phyloP scores from a whole-genome alignment of 1,140 invertebrate genomes.

The Drosophila setifemur region DNA sequence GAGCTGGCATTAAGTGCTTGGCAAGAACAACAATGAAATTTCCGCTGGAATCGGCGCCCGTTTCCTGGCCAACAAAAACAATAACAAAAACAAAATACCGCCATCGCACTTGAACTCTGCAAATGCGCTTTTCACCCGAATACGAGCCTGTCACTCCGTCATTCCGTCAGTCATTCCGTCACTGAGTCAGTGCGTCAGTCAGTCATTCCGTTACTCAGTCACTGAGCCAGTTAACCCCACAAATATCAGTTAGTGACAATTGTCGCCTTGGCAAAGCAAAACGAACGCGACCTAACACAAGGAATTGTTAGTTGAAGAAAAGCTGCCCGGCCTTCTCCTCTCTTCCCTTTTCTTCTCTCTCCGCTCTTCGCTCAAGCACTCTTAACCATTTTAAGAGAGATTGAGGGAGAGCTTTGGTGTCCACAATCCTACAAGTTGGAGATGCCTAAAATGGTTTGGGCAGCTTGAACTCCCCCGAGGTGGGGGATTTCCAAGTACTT shows the following conservation, averaged over 20 bases:
- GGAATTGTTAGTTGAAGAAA: constrained; percentile 45
- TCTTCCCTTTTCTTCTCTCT: no score
- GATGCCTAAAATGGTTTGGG: constrained; percentile 21
- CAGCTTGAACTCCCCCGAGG: not conserved
- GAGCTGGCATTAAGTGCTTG: constrained; percentile 27
- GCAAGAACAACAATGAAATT: constrained; percentile 41
- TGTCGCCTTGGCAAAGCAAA: constrained; percentile 7
- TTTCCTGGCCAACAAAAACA: constrained; percentile 23
- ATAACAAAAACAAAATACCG: not conserved
- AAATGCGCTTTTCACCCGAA: constrained; percentile 57
- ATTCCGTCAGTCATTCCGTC: constrained; percentile 29
- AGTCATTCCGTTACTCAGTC: constrained; percentile 6
- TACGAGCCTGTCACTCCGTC: constrained; percentile 34
- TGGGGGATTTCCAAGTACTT: constrained; percentile 2
- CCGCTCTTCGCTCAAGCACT: constrained; percentile 17
- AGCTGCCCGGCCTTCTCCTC: constrained; percentile 46
- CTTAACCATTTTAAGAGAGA: not conserved
- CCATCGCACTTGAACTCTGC: constrained; percentile 48
- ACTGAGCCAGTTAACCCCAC: constrained; percentile 1
- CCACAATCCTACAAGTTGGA: constrained; percentile 34
- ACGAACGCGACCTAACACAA: constrained; percentile 72
- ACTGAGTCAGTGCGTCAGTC: not conserved
- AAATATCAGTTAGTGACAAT: not conserved
- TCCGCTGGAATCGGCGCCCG: constrained; percentile 13
- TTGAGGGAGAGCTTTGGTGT: constrained; percentile 22